Conservation (phyloP, 2,888 invertebrate genomes). For the Leptinotarsa peninsularis region DNA sequence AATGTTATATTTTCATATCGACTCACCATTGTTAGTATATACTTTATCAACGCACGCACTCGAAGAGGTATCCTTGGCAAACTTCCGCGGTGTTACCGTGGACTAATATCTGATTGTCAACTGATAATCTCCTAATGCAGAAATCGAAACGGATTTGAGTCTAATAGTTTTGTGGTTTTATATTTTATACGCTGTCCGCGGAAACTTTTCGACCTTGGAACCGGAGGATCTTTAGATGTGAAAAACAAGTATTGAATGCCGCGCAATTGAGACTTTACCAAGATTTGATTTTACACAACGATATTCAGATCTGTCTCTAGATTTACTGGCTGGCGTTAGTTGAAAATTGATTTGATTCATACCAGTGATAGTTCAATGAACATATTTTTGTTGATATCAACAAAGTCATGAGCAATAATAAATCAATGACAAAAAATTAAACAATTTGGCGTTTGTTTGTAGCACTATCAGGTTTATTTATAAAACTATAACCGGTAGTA, state of each 20-base stretch:
- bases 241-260: background rate
- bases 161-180: background rate
- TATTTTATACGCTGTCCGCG: background rate
- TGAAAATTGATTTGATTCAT: background rate
- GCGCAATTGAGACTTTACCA: background rate
- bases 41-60: background rate
- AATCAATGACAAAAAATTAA: background rate
- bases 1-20: background rate
- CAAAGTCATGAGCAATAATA: background rate
- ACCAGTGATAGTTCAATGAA: background rate
- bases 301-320: background rate
- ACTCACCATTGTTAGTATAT: background rate
- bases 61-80: background rate
- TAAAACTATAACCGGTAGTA: background rate
- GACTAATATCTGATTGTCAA: background rate
- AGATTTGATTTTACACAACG: background rate
- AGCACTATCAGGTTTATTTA: background rate
- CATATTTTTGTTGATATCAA: background rate
- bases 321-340: background rate
- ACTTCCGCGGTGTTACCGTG: background rate
- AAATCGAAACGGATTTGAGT: background rate
- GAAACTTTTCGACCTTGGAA: background rate
- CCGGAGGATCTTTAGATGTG: background rate
- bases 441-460: background rate
- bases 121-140: constrained; percentile 3